Evolutionary conservation across 2,888 invertebrate genomes (phyloP), one percentile per base, ranked within the genome.

Genomic region (Cantharis lateralis): DNA sequence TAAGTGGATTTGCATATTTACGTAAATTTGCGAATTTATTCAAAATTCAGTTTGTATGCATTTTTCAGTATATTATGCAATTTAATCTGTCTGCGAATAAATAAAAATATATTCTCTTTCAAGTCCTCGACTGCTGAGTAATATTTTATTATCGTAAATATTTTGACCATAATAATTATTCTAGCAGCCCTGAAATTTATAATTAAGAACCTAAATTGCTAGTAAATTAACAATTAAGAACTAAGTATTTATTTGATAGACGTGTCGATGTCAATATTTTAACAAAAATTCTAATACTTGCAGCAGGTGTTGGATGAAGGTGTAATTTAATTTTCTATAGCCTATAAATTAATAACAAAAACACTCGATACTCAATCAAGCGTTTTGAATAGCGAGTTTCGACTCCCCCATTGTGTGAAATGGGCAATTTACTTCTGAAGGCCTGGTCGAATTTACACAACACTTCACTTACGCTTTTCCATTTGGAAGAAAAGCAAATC

Each of bases 371-470:
- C 77, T 74, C 77, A 71, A 77, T 77, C 77, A 77, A 77, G 74
- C 77, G 74, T 74, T 77, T 77, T 77, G 77, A 77, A 77, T 70
- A 71, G 74, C 71, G 77, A 77, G 74, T 74, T 74, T 68, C 77
- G 71, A 77, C 74, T 74, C 72, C 48, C 77, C 71, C 71, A 74
- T 77, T 77, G 71, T 77, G 63, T 68, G 71, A 77, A 77, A 77
- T 77, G 77, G 77, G 74, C 77, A 77, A 77, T 77, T 77, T 77
- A 77, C 71, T 77, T 77, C 74, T 32, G 77, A 74, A 77, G 66
- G 69, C 74, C 71, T 74, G 77, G 70, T 71, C 77, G 74, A 77
- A 77, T 77, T 77, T 77, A 77, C 77, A 77, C 77, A 77, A 77
- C 77, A 74, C 77, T 77, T 77, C 77, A 74, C 77, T 77, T 74